Evolutionary conservation across 2,888 invertebrate genomes (phyloP), one percentile per base, ranked within the genome.

Genomic region (Netelia fuscicornis): DNA sequence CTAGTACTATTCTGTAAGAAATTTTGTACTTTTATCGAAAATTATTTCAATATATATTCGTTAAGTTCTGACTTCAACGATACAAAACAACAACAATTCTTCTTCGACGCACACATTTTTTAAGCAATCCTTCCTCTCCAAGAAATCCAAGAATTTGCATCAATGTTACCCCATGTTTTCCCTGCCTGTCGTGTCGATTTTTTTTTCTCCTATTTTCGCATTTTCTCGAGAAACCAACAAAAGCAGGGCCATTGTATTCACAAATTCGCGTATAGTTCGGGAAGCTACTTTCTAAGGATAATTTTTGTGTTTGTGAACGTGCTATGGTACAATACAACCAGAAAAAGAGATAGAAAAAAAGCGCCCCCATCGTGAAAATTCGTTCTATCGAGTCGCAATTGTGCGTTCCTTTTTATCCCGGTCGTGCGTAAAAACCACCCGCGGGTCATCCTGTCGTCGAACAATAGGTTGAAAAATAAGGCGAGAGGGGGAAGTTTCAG

Each of bases 391-490:
- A 82, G 81, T 84, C 11, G 81, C 74, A 78, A 85, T 79, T 78
- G 81, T 84, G 58, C 10, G 48, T 62, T 79, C 74, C 23, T 79
- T 58, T 25, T 52, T 84, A 65, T 86, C 56, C 23, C 30, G 20
- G n/a, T 42, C 65, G 42, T 25, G 52, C 17, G 48, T 48, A 60
- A 23, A 44, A 9, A 25, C 74, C 13, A 44, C 54, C 65, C 42
- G 54, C 75, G 62, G 74, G 83, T 76, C 86, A 89, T 89, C 87
- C 89, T 85, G 85, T 89, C 86, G 87, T 86, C 86, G 87, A 82
- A 92, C 90, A 91, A 92, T 90, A 87, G 89, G 87, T 89, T 89
- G 90, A 90, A 90, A 91, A 91, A 91, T 90, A 91, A 88, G 85
- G 86, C 83, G 30, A 83, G 86, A 78, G 67, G 25, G 25, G 56